Evolutionary conservation across 2,888 invertebrate species (phyloP).

Genomic region (Gymnoscelis rufifasciata): DNA sequence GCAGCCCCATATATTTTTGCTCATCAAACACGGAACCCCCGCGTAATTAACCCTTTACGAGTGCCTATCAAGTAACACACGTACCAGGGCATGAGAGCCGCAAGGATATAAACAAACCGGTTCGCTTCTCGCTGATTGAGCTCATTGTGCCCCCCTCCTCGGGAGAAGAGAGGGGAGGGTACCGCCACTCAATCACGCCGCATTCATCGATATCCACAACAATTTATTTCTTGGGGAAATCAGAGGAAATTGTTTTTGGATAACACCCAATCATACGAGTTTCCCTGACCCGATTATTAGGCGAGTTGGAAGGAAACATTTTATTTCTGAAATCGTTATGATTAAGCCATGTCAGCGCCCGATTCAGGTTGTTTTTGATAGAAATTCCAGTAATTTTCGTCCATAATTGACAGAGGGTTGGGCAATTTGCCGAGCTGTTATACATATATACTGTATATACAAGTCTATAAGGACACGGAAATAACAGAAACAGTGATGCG

Average conservation of each 20-base stretch:
- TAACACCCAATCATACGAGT: conserved; percentile 17
- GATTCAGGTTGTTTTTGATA: neutral
- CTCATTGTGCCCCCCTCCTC: conserved; percentile 52
- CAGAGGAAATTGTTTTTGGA: conserved; percentile 17
- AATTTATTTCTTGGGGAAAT: conserved; percentile 17
- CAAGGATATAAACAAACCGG: conserved; percentile 40
- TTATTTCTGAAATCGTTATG: conserved; percentile 4
- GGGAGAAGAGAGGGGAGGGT: too few species aligned
- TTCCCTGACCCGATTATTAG: conserved; percentile 14
- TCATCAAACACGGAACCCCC: conserved; percentile 6
- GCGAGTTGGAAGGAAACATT: conserved; percentile 12
- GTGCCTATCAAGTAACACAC: conserved; percentile 24
- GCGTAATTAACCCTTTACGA: conserved; percentile 25
- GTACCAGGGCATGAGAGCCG: conserved; percentile 27
- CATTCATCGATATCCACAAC: conserved; percentile 45
- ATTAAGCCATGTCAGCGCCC: conserved; percentile 1
- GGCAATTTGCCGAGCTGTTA: neutral
- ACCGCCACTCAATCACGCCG: conserved; percentile 49
- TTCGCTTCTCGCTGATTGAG: conserved; percentile 53
- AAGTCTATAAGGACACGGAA: too few species aligned
- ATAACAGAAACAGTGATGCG: too few species aligned
- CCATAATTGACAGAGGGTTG: neutral
- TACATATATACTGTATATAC: too few species aligned
- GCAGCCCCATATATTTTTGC: conserved; percentile 9
- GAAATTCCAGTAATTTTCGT: conserved; percentile 6